Evolutionary conservation across 2,113 vertebrate genomes (phyloP), one percentile per base, ranked within the genome.

Genomic region (Petrocephalus microphthalmus): DNA sequence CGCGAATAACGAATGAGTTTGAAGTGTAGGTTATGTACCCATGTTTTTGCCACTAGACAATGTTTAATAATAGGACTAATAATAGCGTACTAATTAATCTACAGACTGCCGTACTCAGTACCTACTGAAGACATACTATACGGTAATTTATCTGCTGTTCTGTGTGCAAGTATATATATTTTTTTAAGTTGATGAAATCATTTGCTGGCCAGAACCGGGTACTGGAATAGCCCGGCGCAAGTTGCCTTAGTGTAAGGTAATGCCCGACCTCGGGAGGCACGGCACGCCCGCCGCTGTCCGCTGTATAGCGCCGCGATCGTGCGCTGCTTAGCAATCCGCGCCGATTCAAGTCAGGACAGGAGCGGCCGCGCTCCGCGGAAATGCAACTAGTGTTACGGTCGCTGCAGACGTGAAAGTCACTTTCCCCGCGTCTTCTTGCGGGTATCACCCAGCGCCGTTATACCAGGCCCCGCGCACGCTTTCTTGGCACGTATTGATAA

Each of bases 291-390:
- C 78, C 4, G 37, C 49, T 37, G 33, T 74, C 71, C 33, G 71
- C 71, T 5, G 33, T 19, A 37, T 29, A 78, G 33, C 82, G 15
- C 84, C 5, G n/a, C 37, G 52, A 54, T 49, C 84, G 49, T 25
- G 49, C 13, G 84, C 25, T 56, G 52, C 6, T 85, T 54, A 56
- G 84, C 37, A 54, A 52, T 85, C n/a, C 33, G 51, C 84, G 52
- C 33, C n/a, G n/a, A 53, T 85, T 85, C 84, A 85, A 85, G 84
- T 56, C 51, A 85, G 25, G 25, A 85, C 52, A 54, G n/a, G 84
- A 54, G 84, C 22, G 51, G 51, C 15, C 29, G 52, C 49, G 84
- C 45, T 84, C n/a, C 51, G 5, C 22, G 10, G 47, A 84, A 15
- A 84, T 25, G 83, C 52, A 33, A 54, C 84, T 85, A 37, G 51